phyloP scores from a whole-genome alignment of 1,140 invertebrate species.

The Calephelis virginiensis region DNA sequence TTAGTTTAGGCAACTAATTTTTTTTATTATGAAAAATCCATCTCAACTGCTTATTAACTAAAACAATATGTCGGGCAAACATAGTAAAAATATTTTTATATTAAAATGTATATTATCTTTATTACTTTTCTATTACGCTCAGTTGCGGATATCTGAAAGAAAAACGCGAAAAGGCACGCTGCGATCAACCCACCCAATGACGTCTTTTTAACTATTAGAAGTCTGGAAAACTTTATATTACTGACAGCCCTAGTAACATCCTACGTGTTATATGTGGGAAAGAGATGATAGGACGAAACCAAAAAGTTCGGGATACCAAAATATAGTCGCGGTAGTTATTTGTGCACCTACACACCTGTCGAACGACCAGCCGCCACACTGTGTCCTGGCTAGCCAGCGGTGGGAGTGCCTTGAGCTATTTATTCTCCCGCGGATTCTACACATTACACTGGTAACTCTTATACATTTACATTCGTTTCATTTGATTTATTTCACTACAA shows the following conservation, averaged over 20 bases:
- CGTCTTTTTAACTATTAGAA: too few relatives aligned
- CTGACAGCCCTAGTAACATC: neutral
- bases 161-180: too few relatives aligned
- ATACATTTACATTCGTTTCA: constrained; percentile 7
- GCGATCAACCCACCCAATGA: too few relatives aligned
- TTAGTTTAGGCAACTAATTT: too few relatives aligned
- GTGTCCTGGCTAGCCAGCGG: constrained; percentile 44
- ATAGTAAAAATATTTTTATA: too few relatives aligned
- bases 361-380: constrained; percentile 49
- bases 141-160: too few relatives aligned
- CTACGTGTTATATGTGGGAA: constrained; percentile 10
- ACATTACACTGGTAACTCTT: constrained; percentile 23
- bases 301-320: constrained; percentile 48
- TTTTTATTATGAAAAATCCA: too few relatives aligned
- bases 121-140: too few relatives aligned
- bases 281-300: constrained; percentile 16
- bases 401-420: constrained; percentile 31
- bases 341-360: constrained; percentile 57
- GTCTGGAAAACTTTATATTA: too few relatives aligned
- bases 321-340: constrained; percentile 65
- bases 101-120: too few relatives aligned
- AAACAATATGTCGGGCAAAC: too few relatives aligned
- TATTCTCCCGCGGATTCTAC: constrained; percentile 38
- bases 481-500: neutral
- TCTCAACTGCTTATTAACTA: too few relatives aligned